phyloP scores from a whole-genome alignment of 1,140 invertebrate genomes.

The Drosophila carrolli region DNA sequence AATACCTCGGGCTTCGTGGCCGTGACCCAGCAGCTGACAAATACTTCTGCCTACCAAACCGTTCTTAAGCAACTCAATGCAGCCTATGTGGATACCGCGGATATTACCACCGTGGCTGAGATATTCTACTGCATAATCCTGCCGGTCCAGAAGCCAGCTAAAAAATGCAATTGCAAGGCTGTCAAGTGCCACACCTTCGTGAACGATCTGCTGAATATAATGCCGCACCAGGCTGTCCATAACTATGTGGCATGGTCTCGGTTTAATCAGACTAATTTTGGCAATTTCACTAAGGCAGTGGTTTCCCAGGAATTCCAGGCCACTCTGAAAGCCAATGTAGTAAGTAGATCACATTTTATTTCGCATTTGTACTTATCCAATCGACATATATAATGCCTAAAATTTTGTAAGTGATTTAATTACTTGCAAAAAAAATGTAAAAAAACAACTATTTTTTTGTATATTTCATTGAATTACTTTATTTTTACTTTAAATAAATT shows the following conservation, averaged over 20 bases:
- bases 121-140: constrained; percentile 57
- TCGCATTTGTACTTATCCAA: too few relatives aligned
- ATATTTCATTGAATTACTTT: too few relatives aligned
- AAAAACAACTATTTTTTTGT: too few relatives aligned
- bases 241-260: constrained; percentile 9
- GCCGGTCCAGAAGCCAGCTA: constrained; percentile 10
- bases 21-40: constrained; percentile 40
- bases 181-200: constrained; percentile 51
- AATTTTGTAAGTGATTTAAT: too few relatives aligned
- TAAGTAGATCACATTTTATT: constrained; percentile 26
- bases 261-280: constrained; percentile 34
- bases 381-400: neutral
- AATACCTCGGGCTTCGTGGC: constrained; percentile 43
- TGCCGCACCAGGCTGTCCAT: constrained; percentile 48
- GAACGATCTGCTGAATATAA: constrained; percentile 42
- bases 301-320: constrained; percentile 47
- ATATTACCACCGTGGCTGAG: constrained; percentile 47
- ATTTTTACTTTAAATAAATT: too few relatives aligned
- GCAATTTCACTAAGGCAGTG: constrained; percentile 31
- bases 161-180: constrained; percentile 41
- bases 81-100: constrained; percentile 39
- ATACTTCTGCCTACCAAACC: constrained; percentile 33
- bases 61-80: constrained; percentile 31
- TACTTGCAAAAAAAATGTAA: too few relatives aligned
- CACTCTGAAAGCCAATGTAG: constrained; percentile 42